These are phyloP conservation scores for Magallana ariakensis DNA, from an alignment of 1,140 invertebrate species.

Conservation along the genomic window DNA sequence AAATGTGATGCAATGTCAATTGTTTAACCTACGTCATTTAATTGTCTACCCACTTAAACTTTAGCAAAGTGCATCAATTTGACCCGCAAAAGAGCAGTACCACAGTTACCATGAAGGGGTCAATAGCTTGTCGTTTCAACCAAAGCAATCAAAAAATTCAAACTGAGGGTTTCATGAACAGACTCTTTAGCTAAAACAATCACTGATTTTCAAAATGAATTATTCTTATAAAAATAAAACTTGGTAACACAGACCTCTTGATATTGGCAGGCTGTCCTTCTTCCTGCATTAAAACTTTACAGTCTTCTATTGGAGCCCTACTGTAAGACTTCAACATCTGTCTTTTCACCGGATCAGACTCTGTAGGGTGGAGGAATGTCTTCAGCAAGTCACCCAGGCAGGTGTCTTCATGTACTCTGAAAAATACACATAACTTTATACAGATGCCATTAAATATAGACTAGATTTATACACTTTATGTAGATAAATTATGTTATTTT, in stretches of 20 bases:
- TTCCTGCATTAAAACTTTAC: conserved; percentile 57
- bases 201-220: no score
- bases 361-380: conserved; percentile 57
- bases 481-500: not conserved
- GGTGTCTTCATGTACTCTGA: conserved; percentile 53
- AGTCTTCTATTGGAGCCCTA: conserved; percentile 41
- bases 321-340: conserved; percentile 59
- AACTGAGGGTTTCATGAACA: no score
- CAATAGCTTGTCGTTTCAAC: no score
- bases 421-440: not conserved
- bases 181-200: no score
- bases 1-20: no score
- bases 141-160: no score
- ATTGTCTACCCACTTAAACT: no score
- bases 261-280: conserved; percentile 57
- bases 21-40: no score
- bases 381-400: conserved; percentile 52
- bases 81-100: no score
- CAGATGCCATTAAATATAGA: not conserved
- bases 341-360: conserved; percentile 62
- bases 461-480: not conserved
- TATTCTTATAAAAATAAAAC: no score
- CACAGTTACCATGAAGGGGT: no score
- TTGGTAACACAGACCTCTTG: conserved; percentile 39
- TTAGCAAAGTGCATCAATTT: no score